Evolutionary conservation across 2,797 vertebrate genomes (phyloP).

Genomic region (Stomatorhinus walkeri): DNA sequence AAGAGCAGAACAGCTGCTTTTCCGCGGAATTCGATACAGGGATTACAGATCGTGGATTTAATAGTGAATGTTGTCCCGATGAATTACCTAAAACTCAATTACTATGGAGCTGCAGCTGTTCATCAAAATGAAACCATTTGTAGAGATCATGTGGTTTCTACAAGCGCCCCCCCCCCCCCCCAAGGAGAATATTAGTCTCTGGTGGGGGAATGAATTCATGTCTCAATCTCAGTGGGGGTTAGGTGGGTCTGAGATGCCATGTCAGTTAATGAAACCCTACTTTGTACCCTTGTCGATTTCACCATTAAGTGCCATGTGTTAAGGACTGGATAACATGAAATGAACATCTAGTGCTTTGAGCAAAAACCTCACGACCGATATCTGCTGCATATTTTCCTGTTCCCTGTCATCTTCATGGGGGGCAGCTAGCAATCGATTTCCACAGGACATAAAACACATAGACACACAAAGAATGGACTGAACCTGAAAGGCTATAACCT

Average conservation of each 20-base stretch:
- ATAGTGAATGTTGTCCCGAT: neutral
- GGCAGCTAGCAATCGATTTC: neutral
- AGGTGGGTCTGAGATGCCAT: neutral
- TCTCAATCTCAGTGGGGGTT: neutral
- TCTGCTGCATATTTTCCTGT: neutral
- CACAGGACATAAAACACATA: neutral
- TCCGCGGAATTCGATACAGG: constrained; percentile 44
- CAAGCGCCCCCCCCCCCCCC: neutral
- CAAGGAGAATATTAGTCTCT: neutral
- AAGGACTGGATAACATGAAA: neutral
- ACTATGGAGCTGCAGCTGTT: neutral
- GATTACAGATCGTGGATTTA: neutral
- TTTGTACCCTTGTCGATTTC: neutral
- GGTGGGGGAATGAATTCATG: neutral
- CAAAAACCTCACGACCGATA: neutral
- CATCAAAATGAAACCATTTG: neutral
- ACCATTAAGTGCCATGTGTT: neutral
- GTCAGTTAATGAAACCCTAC: neutral
- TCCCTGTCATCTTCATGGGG: neutral
- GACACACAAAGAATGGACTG: neutral
- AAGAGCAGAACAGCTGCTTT: constrained; percentile 60
- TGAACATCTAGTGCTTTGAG: neutral
- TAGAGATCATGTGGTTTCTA: neutral
- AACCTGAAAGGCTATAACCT: neutral
- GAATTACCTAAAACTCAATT: neutral